Base-by-base conservation (phyloP, 1,140 invertebrate genomes). In the Lysiphlebus fabarum region DNA sequence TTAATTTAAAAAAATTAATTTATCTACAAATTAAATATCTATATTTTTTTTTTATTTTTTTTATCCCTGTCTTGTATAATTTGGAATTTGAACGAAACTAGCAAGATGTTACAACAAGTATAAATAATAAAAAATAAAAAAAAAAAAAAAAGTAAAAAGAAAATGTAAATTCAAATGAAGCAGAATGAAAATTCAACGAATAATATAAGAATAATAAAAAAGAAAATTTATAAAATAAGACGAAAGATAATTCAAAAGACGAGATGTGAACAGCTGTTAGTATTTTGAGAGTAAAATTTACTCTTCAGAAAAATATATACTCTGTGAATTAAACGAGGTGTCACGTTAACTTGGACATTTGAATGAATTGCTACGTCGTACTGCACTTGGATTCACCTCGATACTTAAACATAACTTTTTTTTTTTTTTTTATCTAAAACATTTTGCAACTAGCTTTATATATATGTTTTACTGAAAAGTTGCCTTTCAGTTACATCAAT, bases 201-300 rank as follows among this genome's bases (percentile, higher is more conserved):
- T 11, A 41, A 17, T 37, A 53, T 53, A 61, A 67, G 65, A 65
- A 65, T 62, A 58, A 61, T 33, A 26, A 12, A 33, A 7, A 11
- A 36, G 14, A 53, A 58, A 42, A 58, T 53, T n/a, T 42, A 44
- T 44, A 42, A 51, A 38, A 38, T 41, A 51, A 53, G n/a, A 14
- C 12, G 37, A 11, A 9, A 42, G 44, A 17, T 40, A 49, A 53
- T 58, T 57, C 38, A 48, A 36, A 26, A 70, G 71, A 76, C 73
- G 69, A 68, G 71, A 72, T 67, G 59, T 60, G 66, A 72, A 69
- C 73, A 76, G 74, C 74, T 76, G 74, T 75, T 74, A 41, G 50
- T 63, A 63, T 63, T 60, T 62, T 63, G 55, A 65, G 62, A 62
- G 59, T 61, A 58, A 62, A 26, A 57, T 62, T 60, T 10, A 44